These are phyloP conservation scores for Elaphurus davidianus DNA, from an alignment of 2,113 vertebrate species.

Conservation along the genomic window DNA sequence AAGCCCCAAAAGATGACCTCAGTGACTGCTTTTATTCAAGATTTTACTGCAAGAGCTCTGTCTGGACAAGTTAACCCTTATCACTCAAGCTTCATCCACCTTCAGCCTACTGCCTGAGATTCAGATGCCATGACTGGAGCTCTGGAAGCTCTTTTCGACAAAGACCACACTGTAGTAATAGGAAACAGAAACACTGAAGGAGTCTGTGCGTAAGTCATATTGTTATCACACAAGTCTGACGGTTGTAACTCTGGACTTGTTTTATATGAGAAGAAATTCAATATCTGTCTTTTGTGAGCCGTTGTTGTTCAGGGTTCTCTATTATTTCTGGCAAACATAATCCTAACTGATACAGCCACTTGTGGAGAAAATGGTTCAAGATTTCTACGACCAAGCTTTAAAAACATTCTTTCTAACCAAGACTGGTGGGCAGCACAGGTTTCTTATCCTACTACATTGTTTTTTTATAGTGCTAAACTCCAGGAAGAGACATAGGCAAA, in stretches of 20 bases:
- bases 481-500: not conserved
- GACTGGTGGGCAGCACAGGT: not conserved
- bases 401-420: not conserved
- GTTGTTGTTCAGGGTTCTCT: not conserved
- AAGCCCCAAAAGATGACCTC: not conserved
- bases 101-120: not conserved
- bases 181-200: not conserved
- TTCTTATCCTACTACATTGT: not conserved
- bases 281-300: not conserved
- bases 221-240: not conserved
- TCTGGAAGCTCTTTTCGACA: not conserved
- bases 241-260: not conserved
- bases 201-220: not conserved
- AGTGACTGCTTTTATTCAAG: not conserved
- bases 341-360: not conserved
- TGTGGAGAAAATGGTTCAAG: not conserved
- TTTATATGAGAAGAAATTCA: not conserved
- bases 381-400: not conserved
- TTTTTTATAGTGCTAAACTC: not conserved
- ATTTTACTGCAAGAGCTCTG: not conserved
- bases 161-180: not conserved
- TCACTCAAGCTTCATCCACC: not conserved
- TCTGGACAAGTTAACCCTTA: not conserved
- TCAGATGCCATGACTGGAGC: not conserved
- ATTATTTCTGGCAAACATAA: not conserved